phyloP scores from a whole-genome alignment of 2,888 invertebrate species.

The Morinoia aosen region DNA sequence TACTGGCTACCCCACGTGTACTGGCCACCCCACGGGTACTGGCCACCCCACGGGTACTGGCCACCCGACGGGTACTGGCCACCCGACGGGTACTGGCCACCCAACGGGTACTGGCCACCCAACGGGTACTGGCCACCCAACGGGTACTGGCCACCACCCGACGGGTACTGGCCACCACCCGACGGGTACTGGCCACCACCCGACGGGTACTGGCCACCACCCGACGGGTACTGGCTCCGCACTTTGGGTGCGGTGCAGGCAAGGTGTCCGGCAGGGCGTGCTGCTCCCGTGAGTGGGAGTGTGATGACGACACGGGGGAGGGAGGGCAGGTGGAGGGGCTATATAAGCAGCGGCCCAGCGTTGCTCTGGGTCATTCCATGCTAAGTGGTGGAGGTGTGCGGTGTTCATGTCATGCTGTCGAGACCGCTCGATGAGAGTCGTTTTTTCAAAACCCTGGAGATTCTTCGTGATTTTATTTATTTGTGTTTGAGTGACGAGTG shows the following conservation, averaged over 20 bases:
- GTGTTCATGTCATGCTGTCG: background rate
- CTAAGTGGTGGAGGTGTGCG: background rate
- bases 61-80: background rate
- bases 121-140: background rate
- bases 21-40: background rate
- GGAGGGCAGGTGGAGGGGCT: background rate
- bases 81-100: background rate
- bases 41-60: background rate
- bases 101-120: background rate
- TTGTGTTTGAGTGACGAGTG: background rate
- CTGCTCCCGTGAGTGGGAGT: constrained; percentile 39
- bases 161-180: background rate
- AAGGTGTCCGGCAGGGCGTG: constrained; percentile 33
- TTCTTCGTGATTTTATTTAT: background rate
- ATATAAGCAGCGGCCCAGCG: background rate
- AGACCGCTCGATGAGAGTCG: background rate
- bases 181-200: no score
- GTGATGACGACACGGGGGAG: constrained; percentile 35
- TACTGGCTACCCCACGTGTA: background rate
- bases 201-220: no score
- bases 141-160: background rate
- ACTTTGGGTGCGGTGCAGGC: constrained; percentile 35
- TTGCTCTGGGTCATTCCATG: constrained; percentile 20
- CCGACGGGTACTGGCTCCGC: background rate
- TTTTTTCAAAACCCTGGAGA: background rate